A percentile compares a stretch with the other conserved stretches of the same genome.
Evolutionary conservation across 2,888 invertebrate species (phyloP).

Genomic region (Trimorus sp.): DNA sequence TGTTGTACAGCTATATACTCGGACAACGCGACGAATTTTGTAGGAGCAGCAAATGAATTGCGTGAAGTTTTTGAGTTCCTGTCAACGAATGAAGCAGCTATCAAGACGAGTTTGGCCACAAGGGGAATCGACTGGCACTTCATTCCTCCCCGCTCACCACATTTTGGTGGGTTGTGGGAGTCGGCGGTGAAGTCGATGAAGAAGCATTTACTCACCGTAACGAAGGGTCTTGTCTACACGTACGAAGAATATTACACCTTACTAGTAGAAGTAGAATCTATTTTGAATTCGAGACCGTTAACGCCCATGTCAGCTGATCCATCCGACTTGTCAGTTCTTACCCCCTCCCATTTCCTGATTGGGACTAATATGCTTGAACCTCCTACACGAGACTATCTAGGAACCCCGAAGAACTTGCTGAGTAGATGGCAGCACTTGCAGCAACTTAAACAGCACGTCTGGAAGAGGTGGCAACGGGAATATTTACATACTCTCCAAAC

Average conservation of each 20-base stretch:
- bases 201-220: slow-evolving; percentile 44
- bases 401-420: background rate
- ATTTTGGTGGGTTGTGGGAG: slow-evolving; percentile 33
- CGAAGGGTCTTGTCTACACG: slow-evolving; percentile 51
- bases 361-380: slow-evolving; percentile 11
- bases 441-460: background rate
- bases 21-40: background rate
- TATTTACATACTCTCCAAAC: background rate
- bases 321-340: slow-evolving; percentile 13
- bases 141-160: slow-evolving; percentile 9
- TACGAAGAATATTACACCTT: slow-evolving; percentile 26
- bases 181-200: slow-evolving; percentile 12
- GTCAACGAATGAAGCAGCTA: background rate
- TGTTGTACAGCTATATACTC: background rate
- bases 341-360: slow-evolving; percentile 21
- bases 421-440: background rate
- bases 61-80: background rate
- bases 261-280: slow-evolving; percentile 21
- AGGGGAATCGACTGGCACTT: slow-evolving; percentile 3
- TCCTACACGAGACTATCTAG: slow-evolving; percentile 2
- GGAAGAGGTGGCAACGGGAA: background rate
- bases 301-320: slow-evolving; percentile 19
- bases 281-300: slow-evolving; percentile 29
- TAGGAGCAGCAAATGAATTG: background rate
- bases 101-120: background rate